phyloP scores from a whole-genome alignment of 2,888 invertebrate genomes.

The Dasypogon diadema region DNA sequence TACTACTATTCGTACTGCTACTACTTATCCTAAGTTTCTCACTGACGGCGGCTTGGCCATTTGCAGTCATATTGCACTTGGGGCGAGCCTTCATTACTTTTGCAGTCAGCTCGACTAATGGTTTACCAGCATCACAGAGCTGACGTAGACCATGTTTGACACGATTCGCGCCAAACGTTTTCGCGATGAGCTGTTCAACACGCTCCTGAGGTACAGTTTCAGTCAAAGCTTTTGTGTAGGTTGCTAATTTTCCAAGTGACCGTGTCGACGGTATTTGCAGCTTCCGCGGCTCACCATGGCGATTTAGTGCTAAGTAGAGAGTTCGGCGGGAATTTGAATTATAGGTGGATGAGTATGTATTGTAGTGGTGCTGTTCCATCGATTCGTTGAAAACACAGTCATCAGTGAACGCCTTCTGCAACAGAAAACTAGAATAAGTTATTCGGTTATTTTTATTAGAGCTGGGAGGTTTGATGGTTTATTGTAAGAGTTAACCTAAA shows the following conservation, averaged over 20 bases:
- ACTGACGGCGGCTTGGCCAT: constrained; percentile 22
- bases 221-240: constrained; percentile 80
- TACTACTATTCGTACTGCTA: constrained; percentile 57
- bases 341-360: constrained; percentile 83
- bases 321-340: constrained; percentile 79
- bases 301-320: constrained; percentile 82
- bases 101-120: constrained; percentile 66
- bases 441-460: constrained; percentile 52
- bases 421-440: constrained; percentile 69
- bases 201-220: constrained; percentile 71
- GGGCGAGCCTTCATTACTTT: constrained; percentile 68
- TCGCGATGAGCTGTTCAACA: constrained; percentile 70
- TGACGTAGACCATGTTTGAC: constrained; percentile 69
- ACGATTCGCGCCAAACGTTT: constrained; percentile 69
- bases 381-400: constrained; percentile 90
- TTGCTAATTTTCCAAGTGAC: constrained; percentile 79
- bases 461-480: background rate
- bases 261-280: constrained; percentile 78
- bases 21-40: constrained; percentile 52
- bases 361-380: constrained; percentile 86
- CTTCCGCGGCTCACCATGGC: constrained; percentile 78
- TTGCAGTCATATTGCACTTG: constrained; percentile 63
- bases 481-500: background rate
- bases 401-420: constrained; percentile 86
- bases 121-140: constrained; percentile 69